These are phyloP conservation scores for Carpatolechia fugitivella DNA, from an alignment of 2,888 invertebrate species.

Conservation along the genomic window DNA sequence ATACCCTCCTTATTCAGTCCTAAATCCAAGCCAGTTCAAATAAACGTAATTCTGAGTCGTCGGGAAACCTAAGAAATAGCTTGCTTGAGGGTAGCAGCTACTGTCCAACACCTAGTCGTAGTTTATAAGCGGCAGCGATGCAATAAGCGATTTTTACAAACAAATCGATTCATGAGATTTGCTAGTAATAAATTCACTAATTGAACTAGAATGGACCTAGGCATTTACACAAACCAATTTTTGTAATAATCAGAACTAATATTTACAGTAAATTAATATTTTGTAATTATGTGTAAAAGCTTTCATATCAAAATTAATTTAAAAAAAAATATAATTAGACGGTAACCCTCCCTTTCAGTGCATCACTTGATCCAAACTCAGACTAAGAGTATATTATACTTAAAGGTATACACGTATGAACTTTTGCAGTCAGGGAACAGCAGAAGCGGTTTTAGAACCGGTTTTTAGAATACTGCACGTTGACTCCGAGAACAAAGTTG, in stretches of 20 bases:
- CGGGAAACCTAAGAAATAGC: conserved; percentile 56
- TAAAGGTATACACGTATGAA: conserved; percentile 60
- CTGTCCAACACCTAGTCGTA: conserved; percentile 37
- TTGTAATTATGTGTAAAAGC: too few species aligned
- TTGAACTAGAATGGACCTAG: too few species aligned
- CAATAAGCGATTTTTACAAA: neutral
- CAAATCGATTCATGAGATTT: neutral
- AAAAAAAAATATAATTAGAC: too few species aligned
- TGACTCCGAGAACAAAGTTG: conserved; percentile 42
- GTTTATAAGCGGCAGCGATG: neutral
- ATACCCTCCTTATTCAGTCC: neutral
- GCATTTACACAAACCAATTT: too few species aligned
- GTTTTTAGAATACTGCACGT: conserved; percentile 55
- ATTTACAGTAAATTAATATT: too few species aligned
- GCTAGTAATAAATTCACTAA: neutral
- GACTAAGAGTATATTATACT: conserved; percentile 41
- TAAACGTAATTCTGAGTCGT: conserved; percentile 53
- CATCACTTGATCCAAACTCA: conserved; percentile 23
- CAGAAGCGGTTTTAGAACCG: conserved; percentile 59
- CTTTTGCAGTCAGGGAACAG: conserved; percentile 58
- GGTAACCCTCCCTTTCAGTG: neutral
- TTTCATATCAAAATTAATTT: too few species aligned
- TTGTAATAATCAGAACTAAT: too few species aligned
- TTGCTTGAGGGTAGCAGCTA: conserved; percentile 58
- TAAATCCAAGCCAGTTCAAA: conserved; percentile 26